A percentile compares a stretch with the other conserved stretches of the same genome.
phyloP scores from a whole-genome alignment of 2,888 invertebrate genomes.

The Clistopyga incitator region DNA sequence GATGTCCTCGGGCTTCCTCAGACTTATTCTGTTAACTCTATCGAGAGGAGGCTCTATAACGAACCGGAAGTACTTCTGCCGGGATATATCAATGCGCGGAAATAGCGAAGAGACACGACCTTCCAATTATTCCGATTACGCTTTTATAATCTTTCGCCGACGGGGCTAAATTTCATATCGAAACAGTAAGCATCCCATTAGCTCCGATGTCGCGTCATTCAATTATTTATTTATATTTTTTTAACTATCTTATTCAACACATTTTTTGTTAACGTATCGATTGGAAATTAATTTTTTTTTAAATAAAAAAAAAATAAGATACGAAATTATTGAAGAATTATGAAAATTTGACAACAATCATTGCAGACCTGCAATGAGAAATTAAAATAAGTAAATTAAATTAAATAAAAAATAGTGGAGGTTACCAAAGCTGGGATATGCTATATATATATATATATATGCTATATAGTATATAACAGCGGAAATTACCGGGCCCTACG shows the following conservation, averaged over 20 bases:
- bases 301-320: too few relatives aligned
- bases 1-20: background rate
- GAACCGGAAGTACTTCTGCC: background rate
- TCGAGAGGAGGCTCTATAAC: background rate
- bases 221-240: background rate
- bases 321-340: too few relatives aligned
- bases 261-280: too few relatives aligned
- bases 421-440: background rate
- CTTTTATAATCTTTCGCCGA: background rate
- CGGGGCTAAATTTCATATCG: too few relatives aligned
- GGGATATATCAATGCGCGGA: background rate
- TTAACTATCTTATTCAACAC: background rate
- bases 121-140: background rate
- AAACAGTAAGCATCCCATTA: too few relatives aligned
- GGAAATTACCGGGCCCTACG: background rate
- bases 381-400: too few relatives aligned
- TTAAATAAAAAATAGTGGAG: too few relatives aligned
- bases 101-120: background rate
- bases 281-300: too few relatives aligned
- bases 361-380: too few relatives aligned
- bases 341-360: too few relatives aligned
- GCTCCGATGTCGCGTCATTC: too few relatives aligned
- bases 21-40: conserved; percentile 8
- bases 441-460: background rate
- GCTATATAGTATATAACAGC: background rate